Evolutionary conservation across 64 coral and sea anemone genomes (phyloP), one percentile per base, ranked within the genome.

Genomic region (Stichodactyla mertensii): DNA sequence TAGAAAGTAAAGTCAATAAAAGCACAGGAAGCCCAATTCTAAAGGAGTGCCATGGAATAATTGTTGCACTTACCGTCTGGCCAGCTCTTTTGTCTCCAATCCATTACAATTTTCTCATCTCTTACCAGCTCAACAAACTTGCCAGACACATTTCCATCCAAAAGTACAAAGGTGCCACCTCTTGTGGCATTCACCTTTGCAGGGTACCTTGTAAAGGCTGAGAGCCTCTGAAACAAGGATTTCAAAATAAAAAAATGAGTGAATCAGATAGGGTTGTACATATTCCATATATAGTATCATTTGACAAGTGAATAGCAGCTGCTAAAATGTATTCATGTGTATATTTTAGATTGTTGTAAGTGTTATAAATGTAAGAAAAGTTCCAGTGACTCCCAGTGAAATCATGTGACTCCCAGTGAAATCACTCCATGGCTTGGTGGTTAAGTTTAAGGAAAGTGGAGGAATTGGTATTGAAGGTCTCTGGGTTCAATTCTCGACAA

Each of bases 21-120:
- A 55, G 4, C 11, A 89, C 62, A 55, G 31, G 19, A 23, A 13
- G 52, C 10, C 52, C 27, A 77, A 67, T 45, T 28, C 55, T n/a
- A 62, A 16, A 64, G 10, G 61, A 64, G 36, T 45, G 36, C 36
- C 36, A 15, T 62, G 14, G 12, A 16, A 66, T n/a, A 16, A 61
- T 2, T 61, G 10, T 66, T 62, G 5, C 9, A 83, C 56, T 54
- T 22, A 95, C 95, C 95, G 84, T 93, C 87, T 88, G 93, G 97
- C 97, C 97, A 99, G 61, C 78, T 92, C 26, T 93, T 95, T 58
- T 84, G 91, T 82, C 97, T 90, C 97, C 97, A 99, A 23, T 90
- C 87, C 97, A 99, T 99, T 2, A 81, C 86, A 77, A 99, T 99
- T 87, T 95, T 99, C 57, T 99, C 90, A 77, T 86, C 85, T 71